phyloP scores from a whole-genome alignment of 1,140 invertebrate species.

The Drosophila auraria region DNA sequence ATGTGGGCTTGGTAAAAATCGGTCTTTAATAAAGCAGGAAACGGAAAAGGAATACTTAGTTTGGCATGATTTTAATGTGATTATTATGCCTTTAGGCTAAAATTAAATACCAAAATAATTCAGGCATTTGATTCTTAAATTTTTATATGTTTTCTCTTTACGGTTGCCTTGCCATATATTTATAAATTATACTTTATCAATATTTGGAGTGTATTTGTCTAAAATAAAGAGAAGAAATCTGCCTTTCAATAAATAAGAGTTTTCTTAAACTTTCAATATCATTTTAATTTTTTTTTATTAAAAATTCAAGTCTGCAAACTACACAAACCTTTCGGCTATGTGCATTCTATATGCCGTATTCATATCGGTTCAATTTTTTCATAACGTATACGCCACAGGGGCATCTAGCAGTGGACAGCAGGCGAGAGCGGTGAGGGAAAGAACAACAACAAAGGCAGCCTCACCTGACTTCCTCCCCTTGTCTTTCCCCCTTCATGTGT shows the following conservation, averaged over 20 bases:
- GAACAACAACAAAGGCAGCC: slow-evolving; percentile 32
- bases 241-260: too few species aligned
- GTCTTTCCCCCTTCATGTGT: slow-evolving; percentile 4
- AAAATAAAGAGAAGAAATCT: not conserved
- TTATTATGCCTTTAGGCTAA: too few species aligned
- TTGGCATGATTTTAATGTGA: too few species aligned
- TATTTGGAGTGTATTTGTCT: too few species aligned
- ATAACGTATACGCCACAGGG: slow-evolving; percentile 35
- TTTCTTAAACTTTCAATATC: not conserved
- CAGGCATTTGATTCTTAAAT: too few species aligned
- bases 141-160: too few species aligned
- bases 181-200: too few species aligned
- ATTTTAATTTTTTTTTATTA: not conserved
- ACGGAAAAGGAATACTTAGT: too few species aligned
- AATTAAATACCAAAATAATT: too few species aligned
- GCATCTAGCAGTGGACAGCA: slow-evolving; percentile 50
- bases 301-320: not conserved
- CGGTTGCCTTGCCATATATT: too few species aligned
- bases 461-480: slow-evolving; percentile 1
- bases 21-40: not conserved
- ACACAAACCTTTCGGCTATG: not conserved
- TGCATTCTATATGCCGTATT: slow-evolving; percentile 11
- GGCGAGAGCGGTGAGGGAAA: not conserved
- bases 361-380: slow-evolving; percentile 35
- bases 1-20: not conserved